Evolutionary conservation across 2,888 invertebrate species (phyloP).

Genomic region (Scaptomyza parva): DNA sequence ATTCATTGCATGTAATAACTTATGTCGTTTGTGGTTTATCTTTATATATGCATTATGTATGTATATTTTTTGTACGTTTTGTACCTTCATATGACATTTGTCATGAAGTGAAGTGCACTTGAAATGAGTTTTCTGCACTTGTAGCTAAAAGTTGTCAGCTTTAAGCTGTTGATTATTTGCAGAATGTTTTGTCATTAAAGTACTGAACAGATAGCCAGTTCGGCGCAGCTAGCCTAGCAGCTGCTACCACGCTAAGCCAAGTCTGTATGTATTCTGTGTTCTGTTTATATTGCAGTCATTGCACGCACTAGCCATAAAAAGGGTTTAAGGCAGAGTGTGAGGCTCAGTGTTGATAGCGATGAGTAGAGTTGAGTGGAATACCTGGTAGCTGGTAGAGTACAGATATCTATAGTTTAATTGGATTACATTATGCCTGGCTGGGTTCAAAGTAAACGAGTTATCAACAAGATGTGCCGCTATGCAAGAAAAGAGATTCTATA

Average conservation of each 20-base stretch:
- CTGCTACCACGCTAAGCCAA: not conserved
- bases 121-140: constrained; percentile 57
- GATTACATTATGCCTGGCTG: constrained; percentile 75
- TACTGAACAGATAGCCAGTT: not conserved
- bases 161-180: constrained; percentile 64
- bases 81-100: constrained; percentile 53
- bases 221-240: not conserved
- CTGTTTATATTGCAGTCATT: constrained; percentile 15
- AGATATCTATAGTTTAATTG: constrained; percentile 76
- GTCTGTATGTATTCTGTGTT: not conserved
- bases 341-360: constrained; percentile 11
- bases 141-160: constrained; percentile 47
- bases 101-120: constrained; percentile 64
- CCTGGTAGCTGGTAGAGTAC: constrained; percentile 19
- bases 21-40: constrained; percentile 66
- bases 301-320: constrained; percentile 66
- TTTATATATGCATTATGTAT: constrained; percentile 19
- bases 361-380: not conserved
- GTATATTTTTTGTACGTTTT: constrained; percentile 14
- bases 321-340: constrained; percentile 49
- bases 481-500: constrained; percentile 1
- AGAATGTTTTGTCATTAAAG: constrained; percentile 42
- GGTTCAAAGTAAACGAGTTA: constrained; percentile 43
- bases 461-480: constrained; percentile 27
- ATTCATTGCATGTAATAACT: constrained; percentile 52